A percentile compares a stretch with the other conserved stretches of the same genome.
Conservation (phyloP, 2,113 vertebrate species). For the Typhlomys cinereus region DNA sequence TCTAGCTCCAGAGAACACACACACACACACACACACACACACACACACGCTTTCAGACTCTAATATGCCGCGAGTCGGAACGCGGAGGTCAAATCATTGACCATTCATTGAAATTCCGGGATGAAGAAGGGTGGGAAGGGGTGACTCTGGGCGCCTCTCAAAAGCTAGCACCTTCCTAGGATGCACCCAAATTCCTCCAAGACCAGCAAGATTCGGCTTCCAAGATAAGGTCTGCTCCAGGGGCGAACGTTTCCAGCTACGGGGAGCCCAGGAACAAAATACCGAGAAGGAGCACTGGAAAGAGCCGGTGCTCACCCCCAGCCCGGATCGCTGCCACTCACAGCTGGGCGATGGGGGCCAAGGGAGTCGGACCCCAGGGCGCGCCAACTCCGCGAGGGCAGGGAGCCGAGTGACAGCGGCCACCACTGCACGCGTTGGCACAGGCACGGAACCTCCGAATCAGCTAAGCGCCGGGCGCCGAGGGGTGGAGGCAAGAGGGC, state of each 20-base stretch:
- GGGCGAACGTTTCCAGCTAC: neutral
- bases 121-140: no score
- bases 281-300: neutral
- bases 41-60: neutral
- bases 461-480: neutral
- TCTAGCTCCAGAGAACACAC: slow-evolving; percentile 5
- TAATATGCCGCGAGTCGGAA: neutral
- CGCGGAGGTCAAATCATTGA: neutral
- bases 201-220: neutral
- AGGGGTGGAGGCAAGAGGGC: slow-evolving; percentile 34
- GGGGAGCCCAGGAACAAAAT: neutral
- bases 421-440: slow-evolving; percentile 31
- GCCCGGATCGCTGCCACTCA: no score
- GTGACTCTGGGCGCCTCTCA: neutral
- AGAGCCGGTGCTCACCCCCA: neutral
- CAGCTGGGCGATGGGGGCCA: neutral
- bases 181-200: neutral
- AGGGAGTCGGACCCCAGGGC: neutral
- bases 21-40: neutral
- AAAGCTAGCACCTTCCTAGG: neutral
- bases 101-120: slow-evolving; percentile 9
- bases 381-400: neutral
- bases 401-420: neutral
- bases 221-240: neutral
- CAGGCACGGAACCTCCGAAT: neutral